Conservation (phyloP, 2,113 vertebrate genomes). For the Pterocles gutturalis region DNA sequence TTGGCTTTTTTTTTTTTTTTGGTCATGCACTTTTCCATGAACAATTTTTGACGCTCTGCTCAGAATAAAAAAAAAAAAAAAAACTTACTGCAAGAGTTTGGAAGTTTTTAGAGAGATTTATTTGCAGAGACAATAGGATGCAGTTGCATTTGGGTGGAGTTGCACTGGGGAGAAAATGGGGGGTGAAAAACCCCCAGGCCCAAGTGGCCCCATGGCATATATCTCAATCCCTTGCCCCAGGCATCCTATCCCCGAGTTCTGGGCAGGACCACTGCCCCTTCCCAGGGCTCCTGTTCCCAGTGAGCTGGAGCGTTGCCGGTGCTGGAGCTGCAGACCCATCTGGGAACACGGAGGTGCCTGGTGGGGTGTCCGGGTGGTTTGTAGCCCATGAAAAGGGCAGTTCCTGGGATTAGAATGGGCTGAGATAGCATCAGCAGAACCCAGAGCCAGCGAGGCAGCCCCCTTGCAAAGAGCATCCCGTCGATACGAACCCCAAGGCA, state of each 20-base stretch:
- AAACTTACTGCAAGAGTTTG: not conserved
- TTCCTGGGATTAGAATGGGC: not conserved
- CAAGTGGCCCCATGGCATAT: not conserved
- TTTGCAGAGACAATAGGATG: not conserved
- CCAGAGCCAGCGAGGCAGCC: not conserved
- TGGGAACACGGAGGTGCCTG: fast-evolving
- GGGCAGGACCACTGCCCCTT: not conserved
- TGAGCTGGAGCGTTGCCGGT: fast-evolving
- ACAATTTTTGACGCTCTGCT: not conserved
- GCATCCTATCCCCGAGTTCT: not conserved
- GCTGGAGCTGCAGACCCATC: not conserved
- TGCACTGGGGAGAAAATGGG: not conserved
- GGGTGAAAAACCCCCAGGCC: not conserved
- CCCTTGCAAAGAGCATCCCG: not conserved
- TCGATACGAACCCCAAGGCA: fast-evolving
- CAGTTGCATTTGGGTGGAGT: no score
- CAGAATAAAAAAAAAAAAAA: not conserved
- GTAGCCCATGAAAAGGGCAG: not conserved
- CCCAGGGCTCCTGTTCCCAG: fast-evolving
- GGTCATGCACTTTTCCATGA: not conserved
- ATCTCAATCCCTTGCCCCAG: not conserved
- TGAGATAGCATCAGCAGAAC: no score
- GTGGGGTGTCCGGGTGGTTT: not conserved
- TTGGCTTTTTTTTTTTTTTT: not conserved
- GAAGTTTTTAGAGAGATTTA: not conserved